These are phyloP conservation scores for Cheilosia urbana DNA, from an alignment of 2,888 invertebrate genomes.

Conservation along the genomic window DNA sequence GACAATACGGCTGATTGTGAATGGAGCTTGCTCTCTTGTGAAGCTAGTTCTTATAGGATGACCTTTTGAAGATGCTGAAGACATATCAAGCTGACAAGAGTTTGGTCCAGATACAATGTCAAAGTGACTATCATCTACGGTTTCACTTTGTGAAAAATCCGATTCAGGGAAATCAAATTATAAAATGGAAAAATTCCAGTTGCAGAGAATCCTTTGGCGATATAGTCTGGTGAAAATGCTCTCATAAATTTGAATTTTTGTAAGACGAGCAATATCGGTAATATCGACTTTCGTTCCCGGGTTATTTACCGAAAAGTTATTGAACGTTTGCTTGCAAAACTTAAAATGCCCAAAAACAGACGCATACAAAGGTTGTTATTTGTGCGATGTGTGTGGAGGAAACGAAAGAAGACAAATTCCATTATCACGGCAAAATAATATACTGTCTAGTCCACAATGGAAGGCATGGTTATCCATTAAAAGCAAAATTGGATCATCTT, in stretches of 20 bases:
- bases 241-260: background rate
- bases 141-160: no score
- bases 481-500: background rate
- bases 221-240: background rate
- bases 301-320: background rate
- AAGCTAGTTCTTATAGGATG: no score
- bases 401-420: background rate
- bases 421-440: background rate
- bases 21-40: no score
- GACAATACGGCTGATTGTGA: no score
- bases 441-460: background rate
- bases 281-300: background rate
- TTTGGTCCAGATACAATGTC: no score
- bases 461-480: background rate
- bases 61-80: no score
- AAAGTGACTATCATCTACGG: no score
- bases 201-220: background rate
- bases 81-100: no score
- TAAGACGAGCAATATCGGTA: background rate
- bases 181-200: background rate
- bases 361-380: background rate
- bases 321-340: background rate
- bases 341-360: background rate
- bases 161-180: background rate
- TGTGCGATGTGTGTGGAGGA: background rate